phyloP scores from a whole-genome alignment of 2,113 vertebrate genomes.

The Bos javanicus region DNA sequence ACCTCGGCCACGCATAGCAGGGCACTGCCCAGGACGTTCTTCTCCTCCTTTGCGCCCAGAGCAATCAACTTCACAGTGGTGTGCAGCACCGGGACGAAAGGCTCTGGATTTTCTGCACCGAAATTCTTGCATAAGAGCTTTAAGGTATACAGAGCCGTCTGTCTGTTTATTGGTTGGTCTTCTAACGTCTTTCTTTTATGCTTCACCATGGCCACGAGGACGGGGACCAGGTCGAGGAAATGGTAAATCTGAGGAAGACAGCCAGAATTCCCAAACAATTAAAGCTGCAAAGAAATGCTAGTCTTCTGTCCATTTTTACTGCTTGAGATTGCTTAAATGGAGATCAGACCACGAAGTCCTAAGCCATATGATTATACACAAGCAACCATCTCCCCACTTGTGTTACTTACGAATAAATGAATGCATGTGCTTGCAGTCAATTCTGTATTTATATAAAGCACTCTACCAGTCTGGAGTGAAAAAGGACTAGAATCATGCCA shows the following conservation, averaged over 20 bases:
- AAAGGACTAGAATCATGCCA: not conserved
- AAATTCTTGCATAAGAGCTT: conserved; percentile 95
- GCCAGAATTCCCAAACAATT: not conserved
- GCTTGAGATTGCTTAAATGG: not conserved
- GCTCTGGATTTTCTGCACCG: conserved; percentile 80
- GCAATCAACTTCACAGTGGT: conserved; percentile 81
- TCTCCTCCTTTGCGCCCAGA: conserved; percentile 85
- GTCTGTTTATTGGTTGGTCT: conserved; percentile 93
- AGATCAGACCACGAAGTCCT: not conserved
- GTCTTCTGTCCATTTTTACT: too few species aligned
- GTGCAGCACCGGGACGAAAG: conserved; percentile 87
- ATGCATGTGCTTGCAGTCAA: too few species aligned
- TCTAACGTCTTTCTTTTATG: conserved; percentile 78
- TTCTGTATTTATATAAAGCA: not conserved
- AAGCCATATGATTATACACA: not conserved
- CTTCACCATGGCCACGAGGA: conserved; percentile 86
- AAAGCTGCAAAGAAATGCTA: not conserved
- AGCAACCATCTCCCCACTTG: not conserved
- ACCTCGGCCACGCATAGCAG: conserved; percentile 94
- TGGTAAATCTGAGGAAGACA: conserved; percentile 80
- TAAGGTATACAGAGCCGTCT: conserved; percentile 94
- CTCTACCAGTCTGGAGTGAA: not conserved
- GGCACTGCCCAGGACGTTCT: conserved; percentile 91
- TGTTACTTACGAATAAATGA: not conserved
- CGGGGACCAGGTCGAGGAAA: conserved; percentile 86